These are phyloP conservation scores for Lasius platythorax DNA, from an alignment of 2,888 invertebrate genomes.

Conservation along the genomic window DNA sequence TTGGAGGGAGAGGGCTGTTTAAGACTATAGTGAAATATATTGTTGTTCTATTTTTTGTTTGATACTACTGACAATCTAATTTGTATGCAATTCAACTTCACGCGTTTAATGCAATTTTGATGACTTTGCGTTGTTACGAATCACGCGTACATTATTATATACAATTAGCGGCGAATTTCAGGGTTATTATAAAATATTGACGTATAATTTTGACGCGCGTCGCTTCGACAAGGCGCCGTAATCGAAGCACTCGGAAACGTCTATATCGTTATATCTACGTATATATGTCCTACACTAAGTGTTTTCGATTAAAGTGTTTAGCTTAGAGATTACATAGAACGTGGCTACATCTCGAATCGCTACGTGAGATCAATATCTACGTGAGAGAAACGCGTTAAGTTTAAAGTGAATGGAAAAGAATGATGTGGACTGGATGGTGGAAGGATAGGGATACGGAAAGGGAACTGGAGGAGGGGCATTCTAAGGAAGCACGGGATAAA, in stretches of 20 bases:
- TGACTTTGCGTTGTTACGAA: neutral
- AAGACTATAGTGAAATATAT: neutral
- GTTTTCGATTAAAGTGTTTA: constrained; percentile 83
- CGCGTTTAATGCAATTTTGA: neutral
- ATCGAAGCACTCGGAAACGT: constrained; percentile 73
- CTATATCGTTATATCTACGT: constrained; percentile 79
- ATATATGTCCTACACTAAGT: constrained; percentile 81
- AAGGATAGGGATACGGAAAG: constrained; percentile 41
- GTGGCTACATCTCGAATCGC: constrained; percentile 82
- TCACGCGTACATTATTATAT: no score
- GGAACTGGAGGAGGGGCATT: constrained; percentile 18
- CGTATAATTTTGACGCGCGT: constrained; percentile 29
- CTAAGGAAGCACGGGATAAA: constrained; percentile 34
- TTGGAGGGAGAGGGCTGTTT: neutral
- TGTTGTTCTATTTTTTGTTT: neutral
- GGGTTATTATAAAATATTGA: constrained; percentile 8
- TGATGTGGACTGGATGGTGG: constrained; percentile 42
- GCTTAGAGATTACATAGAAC: constrained; percentile 84
- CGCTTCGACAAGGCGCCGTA: constrained; percentile 70
- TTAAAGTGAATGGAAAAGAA: constrained; percentile 69
- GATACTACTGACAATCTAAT: neutral
- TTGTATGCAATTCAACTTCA: neutral
- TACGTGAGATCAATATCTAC: constrained; percentile 81
- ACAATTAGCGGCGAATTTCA: constrained; percentile 3
- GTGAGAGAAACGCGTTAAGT: constrained; percentile 81